A percentile compares a stretch with the other conserved stretches of the same genome.
Conservation (phyloP, 2,888 invertebrate genomes). For the Petrolisthes cinctipes region DNA sequence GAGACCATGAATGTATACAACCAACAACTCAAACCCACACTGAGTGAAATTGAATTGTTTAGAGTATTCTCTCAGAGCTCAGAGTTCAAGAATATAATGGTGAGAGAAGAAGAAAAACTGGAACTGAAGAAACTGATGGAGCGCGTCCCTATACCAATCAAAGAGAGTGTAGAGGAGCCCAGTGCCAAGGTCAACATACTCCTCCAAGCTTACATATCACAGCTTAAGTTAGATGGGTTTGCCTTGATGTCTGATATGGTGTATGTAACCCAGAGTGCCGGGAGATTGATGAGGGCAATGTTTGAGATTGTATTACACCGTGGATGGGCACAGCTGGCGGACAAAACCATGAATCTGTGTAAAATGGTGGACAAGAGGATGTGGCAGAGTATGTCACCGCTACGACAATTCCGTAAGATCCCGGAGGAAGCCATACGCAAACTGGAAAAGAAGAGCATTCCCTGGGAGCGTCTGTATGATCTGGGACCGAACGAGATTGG, state of each 20-base stretch:
- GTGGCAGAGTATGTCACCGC: constrained; percentile 99
- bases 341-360: constrained; percentile 93
- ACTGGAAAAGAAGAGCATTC: constrained; percentile 96
- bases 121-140: constrained; percentile 96
- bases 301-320: constrained; percentile 93
- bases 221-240: constrained; percentile 97
- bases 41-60: constrained; percentile 97
- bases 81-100: constrained; percentile 93
- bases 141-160: constrained; percentile 97
- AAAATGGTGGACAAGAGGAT: constrained; percentile 99
- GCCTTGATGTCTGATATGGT: constrained; percentile 99
- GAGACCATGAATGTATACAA: constrained; percentile 98
- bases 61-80: constrained; percentile 97
- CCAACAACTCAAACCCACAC: constrained; percentile 93
- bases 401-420: constrained; percentile 96
- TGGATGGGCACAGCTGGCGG: constrained; percentile 97
- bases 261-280: constrained; percentile 97
- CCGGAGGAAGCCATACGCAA: constrained; percentile 97
- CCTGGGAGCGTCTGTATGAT: constrained; percentile 94
- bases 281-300: constrained; percentile 93
- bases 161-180: constrained; percentile 97
- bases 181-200: constrained; percentile 96
- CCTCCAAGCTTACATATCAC: constrained; percentile 97
- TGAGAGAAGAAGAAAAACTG: constrained; percentile 95
- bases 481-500: constrained; percentile 97